Conservation (phyloP, 2,113 vertebrate genomes). For the Anarrhichthys ocellatus region DNA sequence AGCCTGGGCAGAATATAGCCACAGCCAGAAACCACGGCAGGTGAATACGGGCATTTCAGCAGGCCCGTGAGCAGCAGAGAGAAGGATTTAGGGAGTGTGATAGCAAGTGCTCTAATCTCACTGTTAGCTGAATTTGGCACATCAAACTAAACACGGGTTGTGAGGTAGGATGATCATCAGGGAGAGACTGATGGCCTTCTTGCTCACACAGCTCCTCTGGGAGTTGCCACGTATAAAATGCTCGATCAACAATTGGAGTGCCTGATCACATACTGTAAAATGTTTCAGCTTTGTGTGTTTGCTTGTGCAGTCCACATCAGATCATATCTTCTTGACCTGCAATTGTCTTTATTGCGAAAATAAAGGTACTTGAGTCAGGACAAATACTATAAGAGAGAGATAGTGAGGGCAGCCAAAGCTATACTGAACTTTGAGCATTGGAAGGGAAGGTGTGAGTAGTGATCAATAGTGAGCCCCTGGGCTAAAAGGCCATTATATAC, state of each 20-base stretch:
- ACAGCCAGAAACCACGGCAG: slow-evolving; percentile 63
- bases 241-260: slow-evolving; percentile 69
- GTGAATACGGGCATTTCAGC: slow-evolving; percentile 58
- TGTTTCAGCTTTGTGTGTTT: slow-evolving; percentile 16
- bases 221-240: slow-evolving; percentile 55
- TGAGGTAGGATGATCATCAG: slow-evolving; percentile 65
- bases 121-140: slow-evolving; percentile 77
- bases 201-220: slow-evolving; percentile 48
- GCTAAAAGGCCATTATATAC: slow-evolving; percentile 26
- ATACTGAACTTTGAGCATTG: slow-evolving; percentile 35
- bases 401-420: slow-evolving; percentile 5
- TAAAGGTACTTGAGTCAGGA: neutral
- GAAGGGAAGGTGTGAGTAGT: slow-evolving; percentile 4
- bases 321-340: slow-evolving; percentile 25
- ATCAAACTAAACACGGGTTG: slow-evolving; percentile 67
- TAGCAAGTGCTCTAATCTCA: slow-evolving; percentile 73
- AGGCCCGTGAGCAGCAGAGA: slow-evolving; percentile 40
- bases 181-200: slow-evolving; percentile 66
- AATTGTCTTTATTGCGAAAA: slow-evolving; percentile 25
- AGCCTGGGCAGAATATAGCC: slow-evolving; percentile 73
- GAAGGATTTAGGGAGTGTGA: slow-evolving; percentile 80
- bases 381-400: slow-evolving; percentile 10
- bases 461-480: slow-evolving; percentile 37
- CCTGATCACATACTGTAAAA: slow-evolving; percentile 45
- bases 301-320: neutral